Conservation (phyloP, 2,888 invertebrate species). For the Lycophotia porphyrea region DNA sequence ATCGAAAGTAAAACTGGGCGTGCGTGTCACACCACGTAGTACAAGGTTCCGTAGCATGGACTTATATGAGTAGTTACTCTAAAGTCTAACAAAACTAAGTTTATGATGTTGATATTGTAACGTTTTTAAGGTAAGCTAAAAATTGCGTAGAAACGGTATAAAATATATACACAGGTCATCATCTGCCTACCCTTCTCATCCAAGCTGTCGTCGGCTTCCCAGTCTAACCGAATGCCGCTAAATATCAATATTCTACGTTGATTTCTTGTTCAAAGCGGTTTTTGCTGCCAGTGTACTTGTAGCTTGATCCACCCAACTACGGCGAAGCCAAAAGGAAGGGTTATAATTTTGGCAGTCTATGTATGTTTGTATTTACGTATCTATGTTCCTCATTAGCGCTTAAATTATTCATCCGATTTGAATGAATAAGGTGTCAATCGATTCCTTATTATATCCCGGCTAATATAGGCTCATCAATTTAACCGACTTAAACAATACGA, state of each 20-base stretch:
- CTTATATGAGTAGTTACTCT: background rate
- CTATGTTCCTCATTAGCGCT: too few relatives aligned
- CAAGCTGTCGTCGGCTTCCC: background rate
- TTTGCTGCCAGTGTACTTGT: background rate
- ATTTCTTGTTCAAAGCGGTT: background rate
- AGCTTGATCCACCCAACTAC: too few relatives aligned
- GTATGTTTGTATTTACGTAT: too few relatives aligned
- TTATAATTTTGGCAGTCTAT: too few relatives aligned
- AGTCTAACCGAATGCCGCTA: background rate
- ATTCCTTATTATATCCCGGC: too few relatives aligned
- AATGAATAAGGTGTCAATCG: too few relatives aligned
- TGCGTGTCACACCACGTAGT: background rate
- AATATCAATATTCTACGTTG: background rate
- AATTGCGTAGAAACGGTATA: background rate
- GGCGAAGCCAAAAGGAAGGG: too few relatives aligned
- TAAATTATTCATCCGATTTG: too few relatives aligned
- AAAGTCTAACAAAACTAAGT: background rate
- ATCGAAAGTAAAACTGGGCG: slow-evolving; percentile 60
- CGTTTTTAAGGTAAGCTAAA: background rate
- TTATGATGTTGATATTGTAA: background rate
- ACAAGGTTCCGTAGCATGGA: background rate
- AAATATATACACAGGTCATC: background rate
- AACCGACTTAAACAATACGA: too few relatives aligned
- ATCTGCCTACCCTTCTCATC: too few relatives aligned
- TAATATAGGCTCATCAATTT: too few relatives aligned